Evolutionary conservation across 2,888 invertebrate species (phyloP).

Genomic region (Emesis russula): DNA sequence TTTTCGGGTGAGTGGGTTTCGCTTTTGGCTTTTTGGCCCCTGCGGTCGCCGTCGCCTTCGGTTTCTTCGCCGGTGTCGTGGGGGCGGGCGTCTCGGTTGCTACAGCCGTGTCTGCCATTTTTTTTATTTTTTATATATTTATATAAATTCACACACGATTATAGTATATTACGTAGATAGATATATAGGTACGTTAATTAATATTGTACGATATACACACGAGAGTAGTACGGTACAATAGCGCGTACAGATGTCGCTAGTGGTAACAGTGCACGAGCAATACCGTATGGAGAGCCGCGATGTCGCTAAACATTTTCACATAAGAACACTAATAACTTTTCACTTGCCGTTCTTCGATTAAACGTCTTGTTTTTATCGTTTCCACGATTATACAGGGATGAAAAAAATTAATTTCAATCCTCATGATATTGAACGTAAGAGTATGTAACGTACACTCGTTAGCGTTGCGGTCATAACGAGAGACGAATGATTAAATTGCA

Average conservation of each 20-base stretch:
- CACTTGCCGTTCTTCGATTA: conserved; percentile 40
- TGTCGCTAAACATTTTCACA: conserved; percentile 72
- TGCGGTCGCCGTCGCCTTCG: conserved; percentile 85
- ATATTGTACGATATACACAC: too few species aligned
- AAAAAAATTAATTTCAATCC: neutral
- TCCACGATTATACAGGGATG: neutral
- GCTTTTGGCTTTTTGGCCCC: conserved; percentile 89
- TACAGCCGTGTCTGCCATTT: conserved; percentile 90
- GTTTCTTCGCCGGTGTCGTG: conserved; percentile 90
- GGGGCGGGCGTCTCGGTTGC: conserved; percentile 90
- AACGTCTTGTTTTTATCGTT: neutral
- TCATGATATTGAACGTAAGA: neutral
- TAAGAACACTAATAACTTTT: conserved; percentile 74
- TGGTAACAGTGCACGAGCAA: conserved; percentile 35
- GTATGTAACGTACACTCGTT: neutral
- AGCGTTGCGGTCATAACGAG: neutral
- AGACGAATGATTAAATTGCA: neutral
- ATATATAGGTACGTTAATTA: too few species aligned
- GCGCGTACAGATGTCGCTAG: conserved; percentile 43
- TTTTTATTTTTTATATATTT: too few species aligned
- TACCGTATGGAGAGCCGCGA: conserved; percentile 67
- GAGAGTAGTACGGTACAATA: neutral
- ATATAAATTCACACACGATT: too few species aligned
- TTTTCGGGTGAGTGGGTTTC: conserved; percentile 91
- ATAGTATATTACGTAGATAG: too few species aligned